Percentiles rank a stretch among this genome's conserved stretches.
These are phyloP conservation scores for Sturmia bella DNA, from an alignment of 2,888 invertebrate genomes.

Conservation along the genomic window DNA sequence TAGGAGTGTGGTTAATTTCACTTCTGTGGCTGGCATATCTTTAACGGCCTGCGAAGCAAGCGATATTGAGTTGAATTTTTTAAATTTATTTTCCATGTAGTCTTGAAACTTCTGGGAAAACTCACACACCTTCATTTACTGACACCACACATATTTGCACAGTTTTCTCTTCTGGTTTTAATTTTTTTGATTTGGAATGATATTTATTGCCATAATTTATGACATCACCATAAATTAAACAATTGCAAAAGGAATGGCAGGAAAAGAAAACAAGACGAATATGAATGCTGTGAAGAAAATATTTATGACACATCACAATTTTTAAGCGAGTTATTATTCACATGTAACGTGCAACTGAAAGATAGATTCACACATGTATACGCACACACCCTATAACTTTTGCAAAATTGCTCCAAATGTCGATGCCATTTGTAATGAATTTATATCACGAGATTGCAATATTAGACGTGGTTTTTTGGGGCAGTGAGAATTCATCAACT, in stretches of 20 bases:
- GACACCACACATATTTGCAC: background rate
- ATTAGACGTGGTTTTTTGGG: too few species aligned
- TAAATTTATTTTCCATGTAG: too few species aligned
- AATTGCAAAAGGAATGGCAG: slow-evolving; percentile 30
- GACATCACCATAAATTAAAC: slow-evolving; percentile 49
- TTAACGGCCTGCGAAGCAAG: too few species aligned
- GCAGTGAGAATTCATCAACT: too few species aligned
- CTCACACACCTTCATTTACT: background rate
- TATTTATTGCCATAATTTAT: slow-evolving; percentile 63
- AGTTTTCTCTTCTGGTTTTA: slow-evolving; percentile 3
- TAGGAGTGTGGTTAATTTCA: too few species aligned
- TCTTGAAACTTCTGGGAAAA: background rate
- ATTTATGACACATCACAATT: slow-evolving; percentile 29
- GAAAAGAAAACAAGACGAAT: background rate
- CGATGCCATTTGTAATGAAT: too few species aligned
- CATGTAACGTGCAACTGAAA: background rate
- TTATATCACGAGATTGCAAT: too few species aligned
- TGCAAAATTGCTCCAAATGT: too few species aligned
- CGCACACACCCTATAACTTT: too few species aligned
- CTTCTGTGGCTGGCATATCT: too few species aligned
- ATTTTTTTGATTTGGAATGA: background rate
- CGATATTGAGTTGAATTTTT: too few species aligned
- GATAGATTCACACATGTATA: too few species aligned
- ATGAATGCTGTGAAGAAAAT: background rate
- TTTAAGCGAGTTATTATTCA: slow-evolving; percentile 39